A percentile compares a stretch with the other conserved stretches of the same genome.
Evolutionary conservation across 2,113 vertebrate species (phyloP).

Genomic region (Megaleporinus macrocephalus): DNA sequence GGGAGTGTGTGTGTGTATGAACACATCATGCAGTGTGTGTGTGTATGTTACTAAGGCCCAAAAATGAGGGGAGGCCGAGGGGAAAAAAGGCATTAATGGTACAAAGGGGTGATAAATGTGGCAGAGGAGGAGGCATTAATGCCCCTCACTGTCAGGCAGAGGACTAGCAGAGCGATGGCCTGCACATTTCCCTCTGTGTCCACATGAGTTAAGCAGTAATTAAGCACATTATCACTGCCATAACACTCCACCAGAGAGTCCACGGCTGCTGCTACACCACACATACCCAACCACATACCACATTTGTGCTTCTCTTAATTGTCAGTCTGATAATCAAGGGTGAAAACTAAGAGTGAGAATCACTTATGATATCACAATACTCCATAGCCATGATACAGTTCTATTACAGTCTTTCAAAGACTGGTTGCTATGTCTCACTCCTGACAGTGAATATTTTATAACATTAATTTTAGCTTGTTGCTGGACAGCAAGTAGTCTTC

Average conservation of each 20-base stretch:
- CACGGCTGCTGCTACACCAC: constrained; percentile 3
- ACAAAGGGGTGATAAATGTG: constrained; percentile 67
- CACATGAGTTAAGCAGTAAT: constrained; percentile 69
- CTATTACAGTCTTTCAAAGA: too few species aligned
- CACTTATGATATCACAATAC: neutral
- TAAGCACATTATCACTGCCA: constrained; percentile 66
- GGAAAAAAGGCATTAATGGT: constrained; percentile 49
- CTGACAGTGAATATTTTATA: too few species aligned
- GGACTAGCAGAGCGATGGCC: constrained; percentile 67
- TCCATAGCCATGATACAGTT: neutral
- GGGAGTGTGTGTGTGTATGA: neutral
- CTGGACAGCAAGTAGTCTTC: too few species aligned
- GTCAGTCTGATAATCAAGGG: constrained; percentile 23
- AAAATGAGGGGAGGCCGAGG: constrained; percentile 11
- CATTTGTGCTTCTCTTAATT: constrained; percentile 37
- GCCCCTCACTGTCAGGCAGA: constrained; percentile 66
- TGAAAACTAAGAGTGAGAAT: neutral
- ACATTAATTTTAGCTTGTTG: too few species aligned
- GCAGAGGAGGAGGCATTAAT: constrained; percentile 65
- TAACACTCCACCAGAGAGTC: constrained; percentile 29
- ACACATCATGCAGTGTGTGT: constrained; percentile 4
- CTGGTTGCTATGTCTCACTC: too few species aligned
- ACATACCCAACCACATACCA: neutral
- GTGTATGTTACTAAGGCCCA: neutral
- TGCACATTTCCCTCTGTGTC: constrained; percentile 55